Evolutionary conservation across 2,113 vertebrate genomes (phyloP).

Genomic region (Puntigrus tetrazona): DNA sequence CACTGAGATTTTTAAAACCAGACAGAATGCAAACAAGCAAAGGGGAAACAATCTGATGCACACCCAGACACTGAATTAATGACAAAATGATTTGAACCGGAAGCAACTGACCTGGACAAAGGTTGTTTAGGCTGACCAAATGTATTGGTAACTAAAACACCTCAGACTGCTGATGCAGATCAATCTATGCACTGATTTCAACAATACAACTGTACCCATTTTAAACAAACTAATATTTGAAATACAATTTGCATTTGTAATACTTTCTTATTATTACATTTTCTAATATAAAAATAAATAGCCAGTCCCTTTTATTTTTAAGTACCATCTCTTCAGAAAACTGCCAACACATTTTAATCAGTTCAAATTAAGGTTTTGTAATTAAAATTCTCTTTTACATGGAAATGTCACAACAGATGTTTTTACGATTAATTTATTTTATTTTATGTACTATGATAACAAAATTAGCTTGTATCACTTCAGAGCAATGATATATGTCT

Average conservation of each 20-base stretch:
- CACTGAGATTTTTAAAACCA: conserved; percentile 19
- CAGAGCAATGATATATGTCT: too few species aligned
- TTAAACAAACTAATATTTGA: too few species aligned
- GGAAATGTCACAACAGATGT: not conserved
- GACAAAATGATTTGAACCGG: not conserved
- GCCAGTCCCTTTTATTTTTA: not conserved
- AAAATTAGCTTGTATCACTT: too few species aligned
- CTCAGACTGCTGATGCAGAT: not conserved
- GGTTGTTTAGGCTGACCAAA: not conserved
- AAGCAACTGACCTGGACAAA: not conserved
- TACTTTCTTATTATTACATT: too few species aligned
- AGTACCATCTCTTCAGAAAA: not conserved
- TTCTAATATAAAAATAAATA: too few species aligned
- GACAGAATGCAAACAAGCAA: not conserved
- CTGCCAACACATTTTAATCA: not conserved
- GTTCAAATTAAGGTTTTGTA: not conserved
- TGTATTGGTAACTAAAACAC: not conserved
- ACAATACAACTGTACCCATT: not conserved
- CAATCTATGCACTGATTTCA: not conserved
- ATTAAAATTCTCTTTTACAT: not conserved
- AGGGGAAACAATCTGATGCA: not conserved
- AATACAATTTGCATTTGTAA: too few species aligned
- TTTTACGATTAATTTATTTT: too few species aligned
- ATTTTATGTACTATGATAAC: too few species aligned
- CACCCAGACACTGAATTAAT: not conserved